phyloP scores from a whole-genome alignment of 2,888 invertebrate genomes.

The Carpatolechia fugitivella region DNA sequence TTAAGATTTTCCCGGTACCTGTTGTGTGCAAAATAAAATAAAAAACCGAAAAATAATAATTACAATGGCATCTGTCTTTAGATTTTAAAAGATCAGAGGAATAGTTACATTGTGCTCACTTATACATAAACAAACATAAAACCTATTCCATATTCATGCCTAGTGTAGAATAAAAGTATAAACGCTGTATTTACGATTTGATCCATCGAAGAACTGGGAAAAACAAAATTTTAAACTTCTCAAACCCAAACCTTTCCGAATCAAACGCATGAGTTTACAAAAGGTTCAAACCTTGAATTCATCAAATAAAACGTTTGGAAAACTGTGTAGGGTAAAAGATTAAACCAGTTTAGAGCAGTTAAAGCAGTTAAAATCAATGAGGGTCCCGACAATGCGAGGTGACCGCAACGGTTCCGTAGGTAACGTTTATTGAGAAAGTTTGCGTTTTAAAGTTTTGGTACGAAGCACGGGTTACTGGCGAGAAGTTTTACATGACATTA shows the following conservation, averaged over 20 bases:
- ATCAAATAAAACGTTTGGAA: constrained; percentile 33
- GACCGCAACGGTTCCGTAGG: constrained; percentile 53
- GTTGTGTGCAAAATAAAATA: too few relatives aligned
- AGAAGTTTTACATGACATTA: neutral
- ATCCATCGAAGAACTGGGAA: too few relatives aligned
- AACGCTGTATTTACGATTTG: too few relatives aligned
- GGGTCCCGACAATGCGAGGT: constrained; percentile 56
- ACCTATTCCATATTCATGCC: too few relatives aligned
- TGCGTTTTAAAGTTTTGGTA: constrained; percentile 36
- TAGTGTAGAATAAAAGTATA: too few relatives aligned
- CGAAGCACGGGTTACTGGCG: constrained; percentile 28
- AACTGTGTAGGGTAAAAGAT: constrained; percentile 40
- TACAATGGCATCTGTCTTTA: too few relatives aligned
- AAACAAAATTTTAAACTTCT: too few relatives aligned
- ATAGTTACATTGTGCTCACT: too few relatives aligned
- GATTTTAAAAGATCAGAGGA: too few relatives aligned
- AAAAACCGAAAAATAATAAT: too few relatives aligned
- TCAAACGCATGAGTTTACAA: constrained; percentile 19
- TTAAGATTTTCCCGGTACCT: too few relatives aligned
- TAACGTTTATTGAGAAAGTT: constrained; percentile 76
- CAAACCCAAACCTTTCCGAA: neutral
- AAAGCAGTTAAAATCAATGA: constrained; percentile 48
- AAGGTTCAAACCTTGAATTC: constrained; percentile 17
- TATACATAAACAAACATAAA: too few relatives aligned
- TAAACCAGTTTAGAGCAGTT: constrained; percentile 38